Evolutionary conservation across 2,113 vertebrate species (phyloP).

Genomic region (Pterocles gutturalis): DNA sequence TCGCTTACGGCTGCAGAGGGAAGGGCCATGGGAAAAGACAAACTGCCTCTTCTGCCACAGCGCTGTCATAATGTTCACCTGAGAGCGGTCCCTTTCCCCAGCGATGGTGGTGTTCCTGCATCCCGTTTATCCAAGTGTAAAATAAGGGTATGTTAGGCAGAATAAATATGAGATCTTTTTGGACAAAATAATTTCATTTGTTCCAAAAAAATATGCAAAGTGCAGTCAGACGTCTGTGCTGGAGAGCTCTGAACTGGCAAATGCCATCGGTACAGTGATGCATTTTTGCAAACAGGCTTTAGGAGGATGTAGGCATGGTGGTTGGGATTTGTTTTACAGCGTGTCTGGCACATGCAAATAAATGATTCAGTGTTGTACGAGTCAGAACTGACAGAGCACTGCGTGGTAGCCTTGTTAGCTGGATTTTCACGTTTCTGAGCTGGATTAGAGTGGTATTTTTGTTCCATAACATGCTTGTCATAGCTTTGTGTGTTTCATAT

Average conservation of each 20-base stretch:
- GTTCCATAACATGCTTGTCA: background rate
- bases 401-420: background rate
- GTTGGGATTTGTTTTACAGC: background rate
- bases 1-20: fast-evolving
- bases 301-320: background rate
- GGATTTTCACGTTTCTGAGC: background rate
- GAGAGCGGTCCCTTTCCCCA: background rate
- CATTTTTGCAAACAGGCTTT: background rate
- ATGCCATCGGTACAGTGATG: background rate
- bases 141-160: background rate
- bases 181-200: background rate
- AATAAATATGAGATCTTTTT: background rate
- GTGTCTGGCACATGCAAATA: background rate
- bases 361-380: background rate
- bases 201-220: background rate
- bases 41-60: background rate
- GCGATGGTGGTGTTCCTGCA: background rate
- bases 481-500: background rate
- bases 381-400: background rate
- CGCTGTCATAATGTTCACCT: fast-evolving
- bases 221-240: background rate
- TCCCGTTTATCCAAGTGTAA: background rate
- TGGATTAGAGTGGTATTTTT: background rate
- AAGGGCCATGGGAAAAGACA: fast-evolving
- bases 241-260: background rate